Conservation (phyloP, 2,888 invertebrate genomes). For the Epiblema foenella region DNA sequence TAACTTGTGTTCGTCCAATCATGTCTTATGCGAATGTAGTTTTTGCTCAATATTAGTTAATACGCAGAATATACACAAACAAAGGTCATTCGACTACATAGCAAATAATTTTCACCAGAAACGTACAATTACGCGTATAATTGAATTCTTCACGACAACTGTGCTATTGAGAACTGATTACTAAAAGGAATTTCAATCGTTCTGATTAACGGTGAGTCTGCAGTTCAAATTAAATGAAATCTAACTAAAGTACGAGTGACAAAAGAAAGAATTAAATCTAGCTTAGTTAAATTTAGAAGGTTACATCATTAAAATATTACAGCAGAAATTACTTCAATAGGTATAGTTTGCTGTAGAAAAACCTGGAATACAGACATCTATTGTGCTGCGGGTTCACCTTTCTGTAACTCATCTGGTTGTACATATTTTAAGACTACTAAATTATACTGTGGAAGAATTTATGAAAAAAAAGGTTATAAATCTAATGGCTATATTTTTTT, state of each 20-base stretch:
- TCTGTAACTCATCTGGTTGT: no score
- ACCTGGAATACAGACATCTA: no score
- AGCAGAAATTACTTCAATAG: no score
- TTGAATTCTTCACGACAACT: constrained; percentile 23
- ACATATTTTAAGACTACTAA: no score
- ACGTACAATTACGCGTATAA: background rate
- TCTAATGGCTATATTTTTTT: no score
- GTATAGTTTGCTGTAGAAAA: no score
- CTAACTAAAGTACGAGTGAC: background rate
- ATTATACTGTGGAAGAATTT: no score
- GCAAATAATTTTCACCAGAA: constrained; percentile 13
- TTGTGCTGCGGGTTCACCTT: no score
- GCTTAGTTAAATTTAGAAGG: background rate
- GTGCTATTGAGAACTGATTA: constrained; percentile 22
- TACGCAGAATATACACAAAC: constrained; percentile 7
- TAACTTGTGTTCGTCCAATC: no score
- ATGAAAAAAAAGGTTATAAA: no score
- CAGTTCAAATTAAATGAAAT: constrained; percentile 18
- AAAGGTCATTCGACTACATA: background rate
- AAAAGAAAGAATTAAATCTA: background rate
- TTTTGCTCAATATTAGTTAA: background rate
- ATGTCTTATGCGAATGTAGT: no score
- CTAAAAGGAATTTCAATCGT: constrained; percentile 28
- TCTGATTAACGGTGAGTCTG: constrained; percentile 29
- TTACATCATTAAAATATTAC: no score